A percentile compares a stretch with the other conserved stretches of the same genome.
Conservation (phyloP, 2,888 invertebrate species). For the Ptilodon capucinus region DNA sequence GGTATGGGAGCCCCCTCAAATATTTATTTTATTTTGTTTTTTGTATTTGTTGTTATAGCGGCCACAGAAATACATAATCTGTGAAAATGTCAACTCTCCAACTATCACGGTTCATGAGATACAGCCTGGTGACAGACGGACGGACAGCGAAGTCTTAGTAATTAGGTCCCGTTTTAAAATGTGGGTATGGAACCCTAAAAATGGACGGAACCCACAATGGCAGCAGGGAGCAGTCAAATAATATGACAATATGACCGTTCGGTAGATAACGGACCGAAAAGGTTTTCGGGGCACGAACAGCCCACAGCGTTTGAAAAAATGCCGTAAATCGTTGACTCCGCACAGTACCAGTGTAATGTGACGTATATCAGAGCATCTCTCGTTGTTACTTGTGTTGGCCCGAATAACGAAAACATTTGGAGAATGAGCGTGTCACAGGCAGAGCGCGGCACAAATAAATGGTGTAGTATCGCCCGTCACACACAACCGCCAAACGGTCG, state of each 20-base stretch:
- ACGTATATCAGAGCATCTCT: constrained; percentile 37
- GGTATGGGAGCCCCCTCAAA: no score
- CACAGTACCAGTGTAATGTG: constrained; percentile 35
- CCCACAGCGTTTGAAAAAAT: constrained; percentile 40
- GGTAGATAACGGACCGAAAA: constrained; percentile 32
- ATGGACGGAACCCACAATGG: constrained; percentile 32
- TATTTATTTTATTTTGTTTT: no score
- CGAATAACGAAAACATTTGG: constrained; percentile 58
- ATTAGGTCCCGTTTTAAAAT: no score
- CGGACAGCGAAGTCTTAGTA: no score
- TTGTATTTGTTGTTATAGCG: no score
- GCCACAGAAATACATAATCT: no score
- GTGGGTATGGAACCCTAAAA: no score
- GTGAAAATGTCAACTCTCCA: no score
- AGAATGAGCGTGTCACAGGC: constrained; percentile 57
- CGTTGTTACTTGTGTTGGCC: constrained; percentile 29
- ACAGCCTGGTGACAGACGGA: no score
- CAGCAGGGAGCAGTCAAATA: constrained; percentile 35
- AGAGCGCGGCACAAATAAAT: constrained; percentile 50
- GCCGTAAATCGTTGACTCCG: constrained; percentile 35
- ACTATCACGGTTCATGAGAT: no score
- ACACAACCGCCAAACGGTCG: constrained; percentile 35
- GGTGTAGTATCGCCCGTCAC: constrained; percentile 43
- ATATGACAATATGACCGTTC: constrained; percentile 37
- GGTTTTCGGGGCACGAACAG: constrained; percentile 39